A percentile compares a stretch with the other conserved stretches of the same genome.
phyloP scores from a whole-genome alignment of 2,797 vertebrate genomes.

The Oreonectes daqikongensis region DNA sequence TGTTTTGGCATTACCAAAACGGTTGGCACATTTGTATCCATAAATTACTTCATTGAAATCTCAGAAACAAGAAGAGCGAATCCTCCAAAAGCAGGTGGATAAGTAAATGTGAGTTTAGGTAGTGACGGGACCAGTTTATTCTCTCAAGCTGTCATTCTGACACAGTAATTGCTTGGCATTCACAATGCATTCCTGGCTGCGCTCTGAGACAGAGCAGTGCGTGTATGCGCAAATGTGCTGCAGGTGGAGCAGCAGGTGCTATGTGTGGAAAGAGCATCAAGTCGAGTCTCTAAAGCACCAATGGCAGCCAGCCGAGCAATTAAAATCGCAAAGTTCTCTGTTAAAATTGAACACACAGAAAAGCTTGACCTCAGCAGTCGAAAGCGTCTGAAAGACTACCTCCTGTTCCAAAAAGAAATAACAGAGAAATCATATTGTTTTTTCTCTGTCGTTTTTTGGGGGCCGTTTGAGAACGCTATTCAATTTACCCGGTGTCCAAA shows the following conservation, averaged over 20 bases:
- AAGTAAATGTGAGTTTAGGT: conserved; percentile 40
- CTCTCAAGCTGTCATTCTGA: conserved; percentile 19
- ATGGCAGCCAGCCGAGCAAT: conserved; percentile 35
- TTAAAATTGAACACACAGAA: conserved; percentile 15
- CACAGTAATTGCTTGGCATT: conserved; percentile 56
- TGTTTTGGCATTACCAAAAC: background rate
- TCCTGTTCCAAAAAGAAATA: background rate
- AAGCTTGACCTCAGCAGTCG: background rate
- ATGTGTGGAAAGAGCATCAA: conserved; percentile 41
- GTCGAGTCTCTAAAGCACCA: conserved; percentile 38
- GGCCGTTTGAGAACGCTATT: background rate
- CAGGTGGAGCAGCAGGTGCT: conserved; percentile 24
- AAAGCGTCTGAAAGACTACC: background rate
- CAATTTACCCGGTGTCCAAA: background rate
- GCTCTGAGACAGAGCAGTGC: conserved; percentile 19
- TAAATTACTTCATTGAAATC: background rate
- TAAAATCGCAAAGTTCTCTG: conserved; percentile 34
- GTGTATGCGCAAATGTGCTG: conserved; percentile 7
- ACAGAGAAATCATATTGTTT: background rate
- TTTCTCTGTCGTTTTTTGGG: too few relatives aligned
- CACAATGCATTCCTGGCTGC: conserved; percentile 47
- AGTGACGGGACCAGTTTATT: conserved; percentile 9
- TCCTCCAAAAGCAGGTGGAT: background rate
- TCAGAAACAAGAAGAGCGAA: background rate
- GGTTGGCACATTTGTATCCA: background rate